Conservation (phyloP, 1,140 invertebrate genomes). For the Maconellicoccus hirsutus region DNA sequence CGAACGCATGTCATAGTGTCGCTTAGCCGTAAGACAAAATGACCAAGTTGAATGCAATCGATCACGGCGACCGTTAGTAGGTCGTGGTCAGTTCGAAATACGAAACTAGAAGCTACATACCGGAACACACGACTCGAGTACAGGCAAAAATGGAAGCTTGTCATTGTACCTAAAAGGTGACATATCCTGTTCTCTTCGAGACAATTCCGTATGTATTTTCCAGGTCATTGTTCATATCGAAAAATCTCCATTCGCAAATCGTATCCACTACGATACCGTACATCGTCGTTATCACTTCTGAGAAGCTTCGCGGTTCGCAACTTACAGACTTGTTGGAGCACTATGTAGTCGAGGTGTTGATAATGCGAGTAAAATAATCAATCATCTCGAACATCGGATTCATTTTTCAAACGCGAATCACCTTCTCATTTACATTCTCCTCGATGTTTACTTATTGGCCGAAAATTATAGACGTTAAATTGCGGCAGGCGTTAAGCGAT, state of each 20-base stretch:
- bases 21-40: not conserved
- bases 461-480: too few species aligned
- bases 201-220: not conserved
- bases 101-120: not conserved
- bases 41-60: not conserved
- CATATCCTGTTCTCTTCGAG: not conserved
- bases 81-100: not conserved
- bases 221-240: not conserved
- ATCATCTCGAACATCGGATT: too few species aligned
- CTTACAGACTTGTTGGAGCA: too few species aligned
- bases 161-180: not conserved
- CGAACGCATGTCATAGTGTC: conserved; percentile 1
- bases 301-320: too few species aligned
- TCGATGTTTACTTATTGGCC: too few species aligned
- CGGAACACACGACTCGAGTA: not conserved
- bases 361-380: too few species aligned
- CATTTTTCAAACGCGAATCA: too few species aligned
- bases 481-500: too few species aligned
- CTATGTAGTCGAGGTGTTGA: too few species aligned
- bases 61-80: not conserved
- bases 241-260: not conserved
- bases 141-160: not conserved
- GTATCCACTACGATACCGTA: not conserved
- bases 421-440: too few species aligned
- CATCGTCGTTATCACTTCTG: not conserved